These are phyloP conservation scores for Trypoxylon attenuatum DNA, from an alignment of 2,888 invertebrate genomes.

Conservation along the genomic window DNA sequence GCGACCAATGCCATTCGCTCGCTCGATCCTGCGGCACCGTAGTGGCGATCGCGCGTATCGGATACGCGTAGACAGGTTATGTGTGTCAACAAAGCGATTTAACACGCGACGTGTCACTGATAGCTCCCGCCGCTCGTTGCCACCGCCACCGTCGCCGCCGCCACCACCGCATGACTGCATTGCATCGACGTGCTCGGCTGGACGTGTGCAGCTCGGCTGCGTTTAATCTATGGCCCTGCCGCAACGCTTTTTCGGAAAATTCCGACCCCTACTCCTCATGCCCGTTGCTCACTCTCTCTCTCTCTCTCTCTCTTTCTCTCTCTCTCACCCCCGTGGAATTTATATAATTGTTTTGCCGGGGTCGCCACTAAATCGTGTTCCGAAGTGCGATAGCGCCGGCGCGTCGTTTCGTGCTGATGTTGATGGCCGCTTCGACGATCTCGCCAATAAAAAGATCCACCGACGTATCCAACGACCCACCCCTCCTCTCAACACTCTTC, in stretches of 20 bases:
- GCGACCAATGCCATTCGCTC: too few species aligned
- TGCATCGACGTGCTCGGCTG: conserved; percentile 46
- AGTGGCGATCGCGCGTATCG: conserved; percentile 59
- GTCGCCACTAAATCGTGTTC: conserved; percentile 68
- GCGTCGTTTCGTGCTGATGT: conserved; percentile 63
- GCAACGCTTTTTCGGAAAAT: conserved; percentile 70
- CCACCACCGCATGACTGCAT: conserved; percentile 43
- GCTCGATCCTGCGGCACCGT: conserved; percentile 28
- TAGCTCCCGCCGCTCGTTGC: conserved; percentile 57
- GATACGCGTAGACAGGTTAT: conserved; percentile 67
- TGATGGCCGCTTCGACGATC: conserved; percentile 67
- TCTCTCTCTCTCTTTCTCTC: neutral
- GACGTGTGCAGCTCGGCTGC: conserved; percentile 59
- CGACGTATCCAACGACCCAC: conserved; percentile 53
- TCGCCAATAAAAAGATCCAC: conserved; percentile 63
- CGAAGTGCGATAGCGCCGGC: conserved; percentile 58
- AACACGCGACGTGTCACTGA: conserved; percentile 71
- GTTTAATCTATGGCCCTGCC: conserved; percentile 69
- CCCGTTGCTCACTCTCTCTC: neutral
- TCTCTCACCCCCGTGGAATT: conserved; percentile 58
- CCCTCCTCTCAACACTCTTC: conserved; percentile 28
- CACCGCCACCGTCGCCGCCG: conserved; percentile 7
- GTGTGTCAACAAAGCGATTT: conserved; percentile 71
- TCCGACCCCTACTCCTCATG: conserved; percentile 43
- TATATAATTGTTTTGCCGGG: conserved; percentile 74